phyloP scores from a whole-genome alignment of 2,888 invertebrate genomes.

The Poecilobothrus nobilitatus region DNA sequence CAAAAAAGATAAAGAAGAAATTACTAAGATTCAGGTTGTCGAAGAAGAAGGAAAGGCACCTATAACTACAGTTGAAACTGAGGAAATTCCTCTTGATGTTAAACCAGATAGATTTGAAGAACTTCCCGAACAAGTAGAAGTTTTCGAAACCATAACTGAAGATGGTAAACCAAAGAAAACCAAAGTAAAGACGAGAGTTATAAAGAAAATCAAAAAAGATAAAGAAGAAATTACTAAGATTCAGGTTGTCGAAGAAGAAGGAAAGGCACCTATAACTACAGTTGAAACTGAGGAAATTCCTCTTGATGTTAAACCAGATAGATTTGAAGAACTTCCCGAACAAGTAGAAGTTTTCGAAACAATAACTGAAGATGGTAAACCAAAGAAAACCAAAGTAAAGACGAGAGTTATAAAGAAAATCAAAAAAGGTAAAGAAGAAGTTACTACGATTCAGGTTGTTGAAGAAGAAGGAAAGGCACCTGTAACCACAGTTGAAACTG shows the following conservation, averaged over 20 bases:
- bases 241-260: conserved; percentile 38
- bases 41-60: conserved; percentile 35
- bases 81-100: conserved; percentile 22
- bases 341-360: conserved; percentile 29
- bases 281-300: conserved; percentile 29
- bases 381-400: conserved; percentile 34
- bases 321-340: conserved; percentile 25
- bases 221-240: conserved; percentile 37
- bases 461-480: conserved; percentile 41
- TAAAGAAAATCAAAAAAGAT: conserved; percentile 31
- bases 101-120: conserved; percentile 21
- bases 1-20: conserved; percentile 30
- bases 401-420: conserved; percentile 38
- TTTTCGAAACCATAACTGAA: conserved; percentile 27
- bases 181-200: conserved; percentile 33
- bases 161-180: conserved; percentile 30
- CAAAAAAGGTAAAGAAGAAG: conserved; percentile 38
- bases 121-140: conserved; percentile 21
- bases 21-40: conserved; percentile 40
- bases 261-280: conserved; percentile 34
- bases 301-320: conserved; percentile 22
- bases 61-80: conserved; percentile 24
- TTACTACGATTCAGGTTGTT: conserved; percentile 41
- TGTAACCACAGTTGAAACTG: conserved; percentile 32
- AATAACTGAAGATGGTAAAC: conserved; percentile 26